Base-by-base conservation (phyloP, 2,113 vertebrate species). In the Vulpes vulpes region DNA sequence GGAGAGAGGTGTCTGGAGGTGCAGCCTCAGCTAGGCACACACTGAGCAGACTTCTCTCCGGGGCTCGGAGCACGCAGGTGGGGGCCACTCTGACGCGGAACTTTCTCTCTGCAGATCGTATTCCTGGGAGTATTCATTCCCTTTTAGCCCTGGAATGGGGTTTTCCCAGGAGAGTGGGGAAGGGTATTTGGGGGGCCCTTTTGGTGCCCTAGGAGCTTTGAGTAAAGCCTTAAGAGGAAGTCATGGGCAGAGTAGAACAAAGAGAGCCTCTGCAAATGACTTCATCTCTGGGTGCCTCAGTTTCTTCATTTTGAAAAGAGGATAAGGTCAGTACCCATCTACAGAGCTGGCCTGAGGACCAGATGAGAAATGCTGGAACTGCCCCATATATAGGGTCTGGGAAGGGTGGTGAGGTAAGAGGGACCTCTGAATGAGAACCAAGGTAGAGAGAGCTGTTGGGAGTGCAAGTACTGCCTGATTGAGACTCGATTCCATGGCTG, bases 351-450 rank as follows among this genome's bases (percentile, higher is more conserved):
- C 5, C 49, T 5, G 20, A 43, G 32, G 55, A 27, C 32, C 11
- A 23, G 71, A 23, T 15, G n/a, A 51, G 32, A 67, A 57, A 59
- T 0, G 4, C 0, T 0, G 0, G 59, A 57, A 23, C 22, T 6
- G 22, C 2, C 17, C 53, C 1, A 32, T 12, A 55, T 38, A 51
- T 38, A 4, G 22, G n/a, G n/a, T 67, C 3, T 8, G 51, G 84
- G 30, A 1, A 14, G 19, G 49, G 2, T 35, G 22, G 1, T 5
- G 23, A 22, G 25, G 3, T 15, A 14, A 25, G 2, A 15, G 20
- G 43, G 35, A 2, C 4, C 4, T 3, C 4, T 51, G 43, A 69
- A 27, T 38, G 62, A 17, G 38, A n/a, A 51, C 38, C 60, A 38
- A 7, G 79, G 71, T 22, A 12, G 10, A 55, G 30, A 55, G 32